Conservation (phyloP, 64 coral and sea anemone genomes). For the Acropora tenuis region DNA sequence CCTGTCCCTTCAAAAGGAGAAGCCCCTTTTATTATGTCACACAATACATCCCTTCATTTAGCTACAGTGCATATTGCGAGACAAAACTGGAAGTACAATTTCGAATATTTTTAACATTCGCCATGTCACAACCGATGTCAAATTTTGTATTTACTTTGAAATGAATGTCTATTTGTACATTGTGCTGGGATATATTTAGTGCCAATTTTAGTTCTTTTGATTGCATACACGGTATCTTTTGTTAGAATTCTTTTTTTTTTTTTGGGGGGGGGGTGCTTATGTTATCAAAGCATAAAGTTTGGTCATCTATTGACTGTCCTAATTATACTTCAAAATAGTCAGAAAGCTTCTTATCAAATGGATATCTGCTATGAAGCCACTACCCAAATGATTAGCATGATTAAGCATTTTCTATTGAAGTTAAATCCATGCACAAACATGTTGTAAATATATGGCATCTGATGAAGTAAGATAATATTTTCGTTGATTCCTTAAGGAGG, state of each 20-base stretch:
- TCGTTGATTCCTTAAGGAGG: neutral
- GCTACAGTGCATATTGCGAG: too few species aligned
- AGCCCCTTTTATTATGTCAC: too few species aligned
- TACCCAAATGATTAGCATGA: neutral
- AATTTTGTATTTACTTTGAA: too few species aligned
- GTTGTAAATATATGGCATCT: conserved; percentile 11
- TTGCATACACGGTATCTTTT: neutral
- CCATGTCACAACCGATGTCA: too few species aligned
- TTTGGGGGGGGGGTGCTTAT: too few species aligned
- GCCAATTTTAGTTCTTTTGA: neutral
- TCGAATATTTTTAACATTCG: too few species aligned
- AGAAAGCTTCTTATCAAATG: neutral
- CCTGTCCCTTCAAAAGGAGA: too few species aligned
- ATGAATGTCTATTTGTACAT: too few species aligned
- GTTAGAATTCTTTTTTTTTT: conserved; percentile 2
- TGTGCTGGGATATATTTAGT: too few species aligned
- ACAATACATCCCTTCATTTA: too few species aligned
- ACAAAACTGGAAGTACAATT: too few species aligned
- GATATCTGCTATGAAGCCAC: neutral
- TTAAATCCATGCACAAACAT: conserved; percentile 24
- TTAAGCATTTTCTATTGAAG: neutral
- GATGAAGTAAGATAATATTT: conserved; percentile 6
- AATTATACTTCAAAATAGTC: conserved; percentile 13
- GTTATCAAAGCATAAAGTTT: neutral
- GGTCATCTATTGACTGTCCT: conserved; percentile 27